These are phyloP conservation scores for Ptychodera flava DNA, from an alignment of 35 echinoderm and acorn worm species.

Conservation along the genomic window DNA sequence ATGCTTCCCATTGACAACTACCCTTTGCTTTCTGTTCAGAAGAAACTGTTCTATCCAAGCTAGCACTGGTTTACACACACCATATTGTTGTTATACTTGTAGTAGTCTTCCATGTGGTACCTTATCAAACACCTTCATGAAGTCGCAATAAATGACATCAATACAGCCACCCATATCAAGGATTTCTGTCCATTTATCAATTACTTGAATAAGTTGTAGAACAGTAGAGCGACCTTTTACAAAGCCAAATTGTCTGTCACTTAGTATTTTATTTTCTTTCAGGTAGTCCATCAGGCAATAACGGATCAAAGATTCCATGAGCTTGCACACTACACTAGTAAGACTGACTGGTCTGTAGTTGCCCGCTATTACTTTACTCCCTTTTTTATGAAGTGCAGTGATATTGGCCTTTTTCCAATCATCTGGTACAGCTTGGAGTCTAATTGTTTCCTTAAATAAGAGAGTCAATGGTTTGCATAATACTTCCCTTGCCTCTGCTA, in stretches of 20 bases:
- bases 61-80: no score
- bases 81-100: no score
- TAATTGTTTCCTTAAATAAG: conserved; percentile 20
- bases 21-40: no score
- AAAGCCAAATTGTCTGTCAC: conserved; percentile 11
- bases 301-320: background rate
- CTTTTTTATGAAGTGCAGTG: background rate
- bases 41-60: no score
- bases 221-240: conserved; percentile 4
- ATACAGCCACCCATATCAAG: conserved; percentile 10
- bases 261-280: conserved; percentile 3
- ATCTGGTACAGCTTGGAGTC: background rate
- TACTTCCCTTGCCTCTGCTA: conserved; percentile 14
- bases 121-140: no score
- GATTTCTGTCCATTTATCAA: conserved; percentile 21
- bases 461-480: conserved; percentile 6
- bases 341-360: background rate
- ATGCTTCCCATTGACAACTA: no score
- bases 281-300: background rate
- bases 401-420: conserved; percentile 14
- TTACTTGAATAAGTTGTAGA: background rate
- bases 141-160: conserved; percentile 13
- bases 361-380: background rate
- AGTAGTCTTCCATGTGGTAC: no score
- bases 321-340: background rate